A percentile compares a stretch with the other conserved stretches of the same genome.
Evolutionary conservation across 2,113 vertebrate genomes (phyloP).

Genomic region (Phaethon lepturus): DNA sequence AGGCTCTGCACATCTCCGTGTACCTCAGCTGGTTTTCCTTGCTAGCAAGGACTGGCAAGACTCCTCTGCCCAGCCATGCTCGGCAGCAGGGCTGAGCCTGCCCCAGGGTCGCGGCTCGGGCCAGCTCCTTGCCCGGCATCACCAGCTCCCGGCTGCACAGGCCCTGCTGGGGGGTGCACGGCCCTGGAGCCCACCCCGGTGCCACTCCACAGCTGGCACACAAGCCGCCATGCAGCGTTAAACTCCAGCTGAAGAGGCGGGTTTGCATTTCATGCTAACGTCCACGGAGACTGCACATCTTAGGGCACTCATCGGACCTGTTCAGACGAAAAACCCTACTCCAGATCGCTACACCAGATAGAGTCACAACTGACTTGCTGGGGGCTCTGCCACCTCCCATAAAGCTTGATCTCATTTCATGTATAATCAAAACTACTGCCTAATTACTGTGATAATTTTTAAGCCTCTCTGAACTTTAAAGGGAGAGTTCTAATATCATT

Average conservation of each 20-base stretch:
- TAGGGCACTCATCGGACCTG: background rate
- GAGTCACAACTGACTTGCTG: background rate
- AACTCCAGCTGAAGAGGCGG: background rate
- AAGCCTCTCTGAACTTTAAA: conserved; percentile 15
- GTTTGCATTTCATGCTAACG: background rate
- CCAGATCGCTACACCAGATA: background rate
- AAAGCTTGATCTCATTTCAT: background rate
- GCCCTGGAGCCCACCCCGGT: fast-evolving
- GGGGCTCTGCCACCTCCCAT: background rate
- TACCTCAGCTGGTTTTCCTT: background rate
- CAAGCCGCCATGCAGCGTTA: background rate
- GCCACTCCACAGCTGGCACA: background rate
- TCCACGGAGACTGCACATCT: background rate
- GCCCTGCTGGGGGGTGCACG: background rate
- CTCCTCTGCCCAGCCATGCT: fast-evolving
- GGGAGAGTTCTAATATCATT: background rate
- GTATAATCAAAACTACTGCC: background rate
- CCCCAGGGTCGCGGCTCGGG: fast-evolving
- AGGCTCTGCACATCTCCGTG: background rate
- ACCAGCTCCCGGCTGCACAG: fast-evolving
- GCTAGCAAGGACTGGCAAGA: background rate
- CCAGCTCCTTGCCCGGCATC: fast-evolving
- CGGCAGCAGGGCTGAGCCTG: fast-evolving
- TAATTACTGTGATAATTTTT: background rate
- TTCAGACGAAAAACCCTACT: background rate